These are phyloP conservation scores for Falco concolor DNA, from an alignment of 2,797 vertebrate genomes.

Conservation along the genomic window DNA sequence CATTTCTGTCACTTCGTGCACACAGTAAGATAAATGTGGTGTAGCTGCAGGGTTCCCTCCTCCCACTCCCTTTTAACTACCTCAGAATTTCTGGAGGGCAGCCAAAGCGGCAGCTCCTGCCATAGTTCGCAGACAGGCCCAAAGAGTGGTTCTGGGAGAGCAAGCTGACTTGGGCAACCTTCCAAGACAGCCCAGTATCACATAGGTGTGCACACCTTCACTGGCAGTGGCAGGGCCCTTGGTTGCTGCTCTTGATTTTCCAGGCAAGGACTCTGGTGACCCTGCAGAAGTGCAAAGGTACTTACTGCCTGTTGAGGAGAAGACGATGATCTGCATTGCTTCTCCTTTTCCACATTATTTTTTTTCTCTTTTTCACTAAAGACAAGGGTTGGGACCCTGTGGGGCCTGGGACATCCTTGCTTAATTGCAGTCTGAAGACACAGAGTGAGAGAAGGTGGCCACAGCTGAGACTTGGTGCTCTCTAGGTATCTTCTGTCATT, in stretches of 20 bases:
- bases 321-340: fast-evolving
- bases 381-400: neutral
- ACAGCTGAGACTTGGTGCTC: neutral
- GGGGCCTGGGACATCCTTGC: neutral
- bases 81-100: neutral
- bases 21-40: neutral
- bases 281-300: neutral
- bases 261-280: neutral
- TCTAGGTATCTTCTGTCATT: neutral
- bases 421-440: neutral
- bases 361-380: neutral
- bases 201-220: neutral
- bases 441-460: neutral
- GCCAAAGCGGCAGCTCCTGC: neutral
- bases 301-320: neutral
- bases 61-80: neutral
- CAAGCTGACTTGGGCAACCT: neutral
- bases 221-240: neutral
- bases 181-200: neutral
- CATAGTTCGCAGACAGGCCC: neutral
- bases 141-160: neutral
- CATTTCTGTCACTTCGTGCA: neutral
- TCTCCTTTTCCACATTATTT: neutral
- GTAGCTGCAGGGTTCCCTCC: neutral
- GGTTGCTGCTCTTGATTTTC: neutral